Conservation (phyloP, 2,797 vertebrate genomes). For the Helicolenus hilgendorfi region DNA sequence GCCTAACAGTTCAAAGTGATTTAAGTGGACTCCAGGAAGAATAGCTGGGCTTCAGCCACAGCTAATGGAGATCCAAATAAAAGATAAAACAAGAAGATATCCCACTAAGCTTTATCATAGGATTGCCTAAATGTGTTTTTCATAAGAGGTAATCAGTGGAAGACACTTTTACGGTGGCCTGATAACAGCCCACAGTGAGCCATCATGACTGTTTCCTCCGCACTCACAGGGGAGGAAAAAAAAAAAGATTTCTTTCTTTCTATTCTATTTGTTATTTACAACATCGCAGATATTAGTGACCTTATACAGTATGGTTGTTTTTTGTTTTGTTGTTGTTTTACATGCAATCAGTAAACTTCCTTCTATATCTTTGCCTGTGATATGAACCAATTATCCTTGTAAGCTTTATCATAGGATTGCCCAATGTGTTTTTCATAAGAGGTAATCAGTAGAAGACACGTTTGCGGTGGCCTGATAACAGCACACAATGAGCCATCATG, state of each 20-base stretch:
- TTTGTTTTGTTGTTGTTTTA: neutral
- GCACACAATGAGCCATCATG: constrained; percentile 11
- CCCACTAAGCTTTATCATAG: neutral
- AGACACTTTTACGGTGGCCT: constrained; percentile 13
- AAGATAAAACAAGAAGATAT: no score
- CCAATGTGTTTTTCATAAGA: neutral
- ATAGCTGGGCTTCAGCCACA: no score
- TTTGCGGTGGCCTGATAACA: constrained; percentile 6
- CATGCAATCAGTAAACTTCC: neutral
- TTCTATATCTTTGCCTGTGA: neutral
- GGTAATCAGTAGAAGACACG: constrained; percentile 31
- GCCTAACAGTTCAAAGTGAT: no score
- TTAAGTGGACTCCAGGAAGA: no score
- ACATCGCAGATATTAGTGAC: neutral
- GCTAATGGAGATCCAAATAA: no score
- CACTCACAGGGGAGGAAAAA: neutral
- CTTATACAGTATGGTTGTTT: neutral
- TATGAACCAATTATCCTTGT: no score
- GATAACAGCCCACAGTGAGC: constrained; percentile 10
- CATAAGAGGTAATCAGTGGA: constrained; percentile 6
- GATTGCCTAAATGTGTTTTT: neutral
- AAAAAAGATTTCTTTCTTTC: neutral
- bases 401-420: neutral
- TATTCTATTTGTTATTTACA: neutral
- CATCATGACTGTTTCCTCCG: constrained; percentile 39